phyloP scores from a whole-genome alignment of 2,888 invertebrate species.

The Meloe dianella region DNA sequence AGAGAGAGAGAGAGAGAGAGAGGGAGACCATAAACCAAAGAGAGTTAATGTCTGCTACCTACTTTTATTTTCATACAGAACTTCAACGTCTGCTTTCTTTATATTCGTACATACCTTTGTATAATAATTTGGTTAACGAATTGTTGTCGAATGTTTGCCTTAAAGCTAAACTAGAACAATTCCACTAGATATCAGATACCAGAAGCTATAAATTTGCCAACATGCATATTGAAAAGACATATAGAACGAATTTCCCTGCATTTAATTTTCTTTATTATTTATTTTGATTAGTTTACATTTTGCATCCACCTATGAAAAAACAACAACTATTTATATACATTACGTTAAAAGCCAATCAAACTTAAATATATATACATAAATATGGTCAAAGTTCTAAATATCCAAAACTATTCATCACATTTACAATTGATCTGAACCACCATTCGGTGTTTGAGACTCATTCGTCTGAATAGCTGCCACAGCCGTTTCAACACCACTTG shows the following conservation, averaged over 20 bases:
- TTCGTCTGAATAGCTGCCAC: conserved; percentile 40
- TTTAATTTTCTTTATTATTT: conserved; percentile 28
- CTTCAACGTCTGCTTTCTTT: background rate
- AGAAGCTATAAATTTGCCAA: background rate
- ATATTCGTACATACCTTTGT: background rate
- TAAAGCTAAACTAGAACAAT: background rate
- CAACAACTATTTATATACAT: conserved; percentile 28
- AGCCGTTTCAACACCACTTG: conserved; percentile 35
- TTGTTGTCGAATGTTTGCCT: background rate
- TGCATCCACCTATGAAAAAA: conserved; percentile 34
- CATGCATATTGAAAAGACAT: background rate
- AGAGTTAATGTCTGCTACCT: background rate
- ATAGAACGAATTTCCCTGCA: background rate
- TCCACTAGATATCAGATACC: background rate
- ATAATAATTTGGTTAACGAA: background rate
- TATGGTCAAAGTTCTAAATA: background rate
- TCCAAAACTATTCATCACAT: conserved; percentile 10
- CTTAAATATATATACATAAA: conserved; percentile 29
- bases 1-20: background rate
- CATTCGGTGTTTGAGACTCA: conserved; percentile 46
- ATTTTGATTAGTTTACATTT: conserved; percentile 22
- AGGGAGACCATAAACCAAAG: background rate
- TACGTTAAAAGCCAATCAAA: conserved; percentile 21
- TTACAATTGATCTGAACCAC: conserved; percentile 54
- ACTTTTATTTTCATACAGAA: conserved; percentile 2